A percentile compares a stretch with the other conserved stretches of the same genome.
phyloP scores from a whole-genome alignment of 2,797 vertebrate species.

The Bovichtus variegatus region DNA sequence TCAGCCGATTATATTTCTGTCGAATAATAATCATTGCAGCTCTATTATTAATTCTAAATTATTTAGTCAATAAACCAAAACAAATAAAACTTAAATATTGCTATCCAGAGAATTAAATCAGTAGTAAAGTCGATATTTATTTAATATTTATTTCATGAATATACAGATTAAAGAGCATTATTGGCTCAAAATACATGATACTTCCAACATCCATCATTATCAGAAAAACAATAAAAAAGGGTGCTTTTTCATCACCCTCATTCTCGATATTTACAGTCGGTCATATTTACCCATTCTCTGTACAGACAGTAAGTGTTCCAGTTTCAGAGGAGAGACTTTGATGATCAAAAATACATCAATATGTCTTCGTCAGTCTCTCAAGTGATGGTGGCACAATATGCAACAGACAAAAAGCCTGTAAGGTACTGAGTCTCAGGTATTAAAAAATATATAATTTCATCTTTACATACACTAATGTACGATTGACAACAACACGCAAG shows the following conservation, averaged over 20 bases:
- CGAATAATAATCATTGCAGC: no score
- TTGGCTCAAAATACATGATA: conserved; percentile 8
- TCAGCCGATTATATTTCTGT: no score
- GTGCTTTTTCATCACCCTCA: not conserved
- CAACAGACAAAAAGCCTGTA: not conserved
- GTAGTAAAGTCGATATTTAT: not conserved
- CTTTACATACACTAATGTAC: conserved; percentile 14
- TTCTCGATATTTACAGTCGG: not conserved
- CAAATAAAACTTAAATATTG: not conserved
- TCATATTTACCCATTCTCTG: not conserved
- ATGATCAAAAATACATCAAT: not conserved
- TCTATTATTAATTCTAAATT: not conserved
- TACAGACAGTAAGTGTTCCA: not conserved
- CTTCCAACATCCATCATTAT: not conserved
- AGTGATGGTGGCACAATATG: not conserved
- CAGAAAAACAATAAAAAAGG: not conserved
- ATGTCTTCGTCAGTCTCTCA: not conserved
- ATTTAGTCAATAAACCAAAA: not conserved
- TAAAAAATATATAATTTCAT: conserved; percentile 16
- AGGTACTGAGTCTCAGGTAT: not conserved
- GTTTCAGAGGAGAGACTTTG: not conserved
- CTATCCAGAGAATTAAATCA: not conserved
- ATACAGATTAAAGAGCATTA: not conserved
- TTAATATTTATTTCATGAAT: not conserved
- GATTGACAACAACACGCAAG: not conserved